Evolutionary conservation across 2,797 vertebrate genomes (phyloP).

Genomic region (Malurus leucopterus): DNA sequence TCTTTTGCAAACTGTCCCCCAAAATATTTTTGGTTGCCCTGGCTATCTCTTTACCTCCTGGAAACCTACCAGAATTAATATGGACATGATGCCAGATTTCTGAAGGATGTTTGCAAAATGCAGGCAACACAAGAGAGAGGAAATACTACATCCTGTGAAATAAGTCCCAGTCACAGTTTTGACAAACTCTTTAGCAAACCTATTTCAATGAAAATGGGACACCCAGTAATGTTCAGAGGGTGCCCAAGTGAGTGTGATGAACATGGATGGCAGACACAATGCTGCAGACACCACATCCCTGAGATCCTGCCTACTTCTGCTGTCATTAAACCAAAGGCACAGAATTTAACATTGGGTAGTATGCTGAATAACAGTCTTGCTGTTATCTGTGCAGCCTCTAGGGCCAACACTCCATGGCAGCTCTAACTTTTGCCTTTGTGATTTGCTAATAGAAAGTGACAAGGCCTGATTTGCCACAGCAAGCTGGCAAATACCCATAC

Average conservation of each 20-base stretch:
- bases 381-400: neutral
- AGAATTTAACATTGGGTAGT: neutral
- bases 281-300: neutral
- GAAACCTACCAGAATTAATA: neutral
- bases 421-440: neutral
- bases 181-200: neutral
- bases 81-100: neutral
- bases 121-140: neutral
- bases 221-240: neutral
- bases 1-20: neutral
- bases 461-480: neutral
- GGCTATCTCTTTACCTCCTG: neutral
- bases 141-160: neutral
- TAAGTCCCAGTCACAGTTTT: neutral
- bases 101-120: neutral
- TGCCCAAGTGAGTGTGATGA: neutral
- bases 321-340: neutral
- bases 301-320: neutral
- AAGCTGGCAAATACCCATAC: neutral
- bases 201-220: neutral
- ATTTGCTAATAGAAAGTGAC: neutral
- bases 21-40: neutral
- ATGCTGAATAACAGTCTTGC: neutral
- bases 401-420: neutral
- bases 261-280: accelerated